Evolutionary conservation across 2,888 invertebrate genomes (phyloP).

Genomic region (Drosophila paranaensis): DNA sequence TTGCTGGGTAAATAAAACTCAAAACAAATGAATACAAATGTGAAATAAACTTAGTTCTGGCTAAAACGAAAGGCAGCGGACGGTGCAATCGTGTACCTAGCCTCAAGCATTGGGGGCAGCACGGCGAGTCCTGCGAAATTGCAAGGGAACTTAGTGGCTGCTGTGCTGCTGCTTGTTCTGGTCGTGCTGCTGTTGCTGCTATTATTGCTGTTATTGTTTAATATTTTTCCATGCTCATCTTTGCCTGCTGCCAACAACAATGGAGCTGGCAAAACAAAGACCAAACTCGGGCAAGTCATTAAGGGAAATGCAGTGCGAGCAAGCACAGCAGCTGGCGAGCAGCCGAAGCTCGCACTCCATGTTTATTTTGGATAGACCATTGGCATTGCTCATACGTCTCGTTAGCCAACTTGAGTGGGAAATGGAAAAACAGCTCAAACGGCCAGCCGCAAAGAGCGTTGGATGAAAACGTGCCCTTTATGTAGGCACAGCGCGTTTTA

Average conservation of each 20-base stretch:
- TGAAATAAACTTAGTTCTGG: conserved; percentile 72
- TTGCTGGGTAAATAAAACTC: conserved; percentile 69
- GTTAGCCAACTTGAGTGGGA: conserved; percentile 37
- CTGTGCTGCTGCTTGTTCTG: not conserved
- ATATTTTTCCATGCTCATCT: conserved; percentile 70
- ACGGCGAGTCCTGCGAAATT: conserved; percentile 31
- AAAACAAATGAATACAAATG: conserved; percentile 78
- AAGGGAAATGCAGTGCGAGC: conserved; percentile 46
- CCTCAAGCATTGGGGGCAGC: not conserved
- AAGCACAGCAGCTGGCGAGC: conserved; percentile 6
- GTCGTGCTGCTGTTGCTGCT: conserved; percentile 7
- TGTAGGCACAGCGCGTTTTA: conserved; percentile 55
- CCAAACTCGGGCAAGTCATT: conserved; percentile 53
- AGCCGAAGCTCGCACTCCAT: conserved; percentile 33
- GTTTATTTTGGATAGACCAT: conserved; percentile 51
- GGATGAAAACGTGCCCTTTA: conserved; percentile 54
- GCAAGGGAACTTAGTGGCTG: conserved; percentile 34
- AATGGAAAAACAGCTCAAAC: conserved; percentile 18
- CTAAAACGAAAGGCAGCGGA: conserved; percentile 28
- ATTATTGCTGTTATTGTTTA: conserved; percentile 58
- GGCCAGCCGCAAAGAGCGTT: conserved; percentile 41
- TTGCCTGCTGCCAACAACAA: conserved; percentile 49
- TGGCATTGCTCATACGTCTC: conserved; percentile 60
- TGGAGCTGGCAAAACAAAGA: conserved; percentile 39
- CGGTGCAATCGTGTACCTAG: conserved; percentile 23